Evolutionary conservation across 2,888 invertebrate genomes (phyloP).

Genomic region (Tipula lateralis): DNA sequence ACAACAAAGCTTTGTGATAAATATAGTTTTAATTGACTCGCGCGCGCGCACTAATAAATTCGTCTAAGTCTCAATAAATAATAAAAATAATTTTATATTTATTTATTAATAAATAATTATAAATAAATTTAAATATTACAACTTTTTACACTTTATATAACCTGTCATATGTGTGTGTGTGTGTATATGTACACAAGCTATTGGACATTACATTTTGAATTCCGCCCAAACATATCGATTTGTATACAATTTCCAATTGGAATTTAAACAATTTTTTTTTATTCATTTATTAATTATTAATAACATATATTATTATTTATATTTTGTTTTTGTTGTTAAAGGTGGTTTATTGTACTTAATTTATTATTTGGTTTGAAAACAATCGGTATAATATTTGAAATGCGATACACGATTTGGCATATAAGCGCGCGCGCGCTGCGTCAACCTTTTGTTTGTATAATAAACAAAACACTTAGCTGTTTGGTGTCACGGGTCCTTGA

Average conservation of each 20-base stretch:
- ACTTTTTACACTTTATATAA: slow-evolving; percentile 14
- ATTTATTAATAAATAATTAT: too few relatives aligned
- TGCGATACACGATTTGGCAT: neutral
- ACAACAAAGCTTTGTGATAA: too few relatives aligned
- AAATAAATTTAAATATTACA: slow-evolving; percentile 12
- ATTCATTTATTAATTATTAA: neutral
- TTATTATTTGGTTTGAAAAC: neutral
- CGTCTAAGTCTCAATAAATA: too few relatives aligned
- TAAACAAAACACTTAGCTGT: neutral
- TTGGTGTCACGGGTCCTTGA: neutral
- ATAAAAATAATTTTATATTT: too few relatives aligned
- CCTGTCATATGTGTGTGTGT: neutral
- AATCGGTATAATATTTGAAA: slow-evolving; percentile 6
- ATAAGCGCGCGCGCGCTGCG: neutral
- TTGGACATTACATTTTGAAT: neutral
- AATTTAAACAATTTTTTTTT: neutral
- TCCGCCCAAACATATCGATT: neutral
- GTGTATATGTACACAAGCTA: neutral
- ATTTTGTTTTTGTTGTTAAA: neutral
- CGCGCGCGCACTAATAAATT: too few relatives aligned
- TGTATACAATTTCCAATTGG: neutral
- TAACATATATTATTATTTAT: neutral
- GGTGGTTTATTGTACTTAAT: neutral
- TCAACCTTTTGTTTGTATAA: neutral
- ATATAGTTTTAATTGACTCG: too few relatives aligned